Conservation (phyloP, 2,113 vertebrate species). For the Lepisosteus osseus region DNA sequence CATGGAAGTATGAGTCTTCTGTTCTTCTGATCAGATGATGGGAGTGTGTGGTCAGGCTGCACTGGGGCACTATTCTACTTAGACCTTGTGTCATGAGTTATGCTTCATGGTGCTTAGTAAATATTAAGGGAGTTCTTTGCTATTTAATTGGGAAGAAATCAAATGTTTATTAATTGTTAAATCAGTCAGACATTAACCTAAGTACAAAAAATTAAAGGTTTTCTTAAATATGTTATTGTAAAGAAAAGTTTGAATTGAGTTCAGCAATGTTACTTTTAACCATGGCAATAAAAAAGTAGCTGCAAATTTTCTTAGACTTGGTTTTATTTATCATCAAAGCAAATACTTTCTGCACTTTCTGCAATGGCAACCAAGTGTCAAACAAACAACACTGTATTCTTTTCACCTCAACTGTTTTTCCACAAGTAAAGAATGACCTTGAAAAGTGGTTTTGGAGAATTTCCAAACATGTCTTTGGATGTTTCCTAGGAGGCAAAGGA, state of each 20-base stretch:
- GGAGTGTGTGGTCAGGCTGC: constrained; percentile 34
- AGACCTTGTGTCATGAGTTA: too few species aligned
- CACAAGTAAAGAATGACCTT: background rate
- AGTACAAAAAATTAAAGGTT: too few species aligned
- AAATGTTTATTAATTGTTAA: too few species aligned
- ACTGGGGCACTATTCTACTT: constrained; percentile 17
- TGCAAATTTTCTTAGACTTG: too few species aligned
- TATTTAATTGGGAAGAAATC: too few species aligned
- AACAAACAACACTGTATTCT: background rate
- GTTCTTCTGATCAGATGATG: constrained; percentile 20
- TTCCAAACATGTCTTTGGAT: background rate
- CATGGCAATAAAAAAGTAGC: too few species aligned
- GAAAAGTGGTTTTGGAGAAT: background rate
- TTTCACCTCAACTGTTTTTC: background rate
- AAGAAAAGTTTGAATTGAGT: too few species aligned
- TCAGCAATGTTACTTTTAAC: too few species aligned
- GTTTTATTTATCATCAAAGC: background rate
- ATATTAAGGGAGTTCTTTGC: too few species aligned
- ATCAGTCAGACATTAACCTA: too few species aligned
- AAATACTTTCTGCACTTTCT: background rate
- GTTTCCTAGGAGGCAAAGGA: background rate
- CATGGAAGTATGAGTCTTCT: constrained; percentile 39
- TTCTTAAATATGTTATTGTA: too few species aligned
- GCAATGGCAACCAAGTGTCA: background rate
- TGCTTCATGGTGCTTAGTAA: too few species aligned